Evolutionary conservation across 1,140 invertebrate genomes (phyloP), one percentile per base, ranked within the genome.

Genomic region (Drosophila arizonae): DNA sequence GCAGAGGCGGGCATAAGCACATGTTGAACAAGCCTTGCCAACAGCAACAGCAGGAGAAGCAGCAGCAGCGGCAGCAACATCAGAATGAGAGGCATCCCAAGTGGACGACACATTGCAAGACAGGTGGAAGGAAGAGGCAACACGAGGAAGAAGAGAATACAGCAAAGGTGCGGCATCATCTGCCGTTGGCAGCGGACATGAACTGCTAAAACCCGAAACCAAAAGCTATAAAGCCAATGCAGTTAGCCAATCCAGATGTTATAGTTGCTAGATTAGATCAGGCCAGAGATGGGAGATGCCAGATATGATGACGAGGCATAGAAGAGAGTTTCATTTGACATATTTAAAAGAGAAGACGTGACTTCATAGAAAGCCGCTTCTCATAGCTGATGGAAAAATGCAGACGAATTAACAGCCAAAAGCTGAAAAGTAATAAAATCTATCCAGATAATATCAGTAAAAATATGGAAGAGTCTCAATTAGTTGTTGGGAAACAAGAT

Each of bases 1-100:
- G 55, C 65, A 69, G 66, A 67, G 46, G 64, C 70, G 56, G 71
- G 56, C 65, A 62, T 69, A 73, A 75, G 72, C 67, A 75, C 67
- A 75, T 75, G 72, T 74, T 63, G 24, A 74, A 74, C 72, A 74
- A 57, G 66, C 46, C 52, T 51, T 63, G 11, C 43, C n/a, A 63
- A 70, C 58, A 70, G 67, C 51, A 51, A 8, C 33, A 36, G 2
- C 17, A 17, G 17, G 17, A 17, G 17, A 17, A 17, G 17, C 33
- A 36, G 33, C 33, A 39, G 10, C 10, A 39, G 36, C n/a, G 55
- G 55, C 58, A 70, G 67, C 51, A 43, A 10, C 36, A 11, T 3
- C 36, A 11, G 36, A 39, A 39, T 39, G 36, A 4, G 36, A 39
- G 36, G 36, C 36, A 39, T 70, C 58, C 50, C 36, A 30, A 69